These are phyloP conservation scores for Dasysyrphus albostriatus DNA, from an alignment of 2,888 invertebrate species.

Conservation along the genomic window DNA sequence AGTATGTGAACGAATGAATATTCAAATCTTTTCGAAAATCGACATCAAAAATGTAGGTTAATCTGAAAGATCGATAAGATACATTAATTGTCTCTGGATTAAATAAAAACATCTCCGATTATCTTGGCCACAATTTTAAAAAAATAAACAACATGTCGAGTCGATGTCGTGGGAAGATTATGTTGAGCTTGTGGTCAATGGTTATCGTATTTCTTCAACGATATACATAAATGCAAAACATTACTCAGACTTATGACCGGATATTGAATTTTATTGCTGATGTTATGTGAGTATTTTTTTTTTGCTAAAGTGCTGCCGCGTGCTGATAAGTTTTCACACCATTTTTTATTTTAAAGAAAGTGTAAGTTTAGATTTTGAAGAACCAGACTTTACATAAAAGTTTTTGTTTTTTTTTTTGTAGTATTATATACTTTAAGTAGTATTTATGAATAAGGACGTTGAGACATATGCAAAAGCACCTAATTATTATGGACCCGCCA, in stretches of 20 bases:
- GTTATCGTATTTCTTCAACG: constrained; percentile 8
- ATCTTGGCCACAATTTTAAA: constrained; percentile 10
- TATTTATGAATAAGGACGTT: neutral
- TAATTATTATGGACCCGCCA: too few species aligned
- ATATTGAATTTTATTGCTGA: constrained; percentile 23
- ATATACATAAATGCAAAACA: constrained; percentile 3
- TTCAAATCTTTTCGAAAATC: constrained; percentile 34
- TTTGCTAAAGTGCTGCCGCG: neutral
- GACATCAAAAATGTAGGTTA: constrained; percentile 37
- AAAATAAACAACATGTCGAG: constrained; percentile 8
- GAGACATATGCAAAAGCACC: too few species aligned
- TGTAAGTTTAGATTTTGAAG: neutral
- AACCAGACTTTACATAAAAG: neutral
- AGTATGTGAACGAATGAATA: constrained; percentile 31
- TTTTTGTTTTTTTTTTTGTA: neutral
- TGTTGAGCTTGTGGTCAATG: constrained; percentile 13
- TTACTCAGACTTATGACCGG: constrained; percentile 29
- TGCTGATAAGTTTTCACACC: neutral
- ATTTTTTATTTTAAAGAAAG: constrained; percentile 8
- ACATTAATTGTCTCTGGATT: neutral
- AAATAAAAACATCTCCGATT: neutral
- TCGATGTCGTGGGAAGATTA: constrained; percentile 45
- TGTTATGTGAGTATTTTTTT: too few species aligned
- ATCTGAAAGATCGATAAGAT: constrained; percentile 2
- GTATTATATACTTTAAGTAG: neutral